A percentile compares a stretch with the other conserved stretches of the same genome.
Conservation (phyloP, 1,140 invertebrate genomes). For the Hypsibius dujardini region DNA sequence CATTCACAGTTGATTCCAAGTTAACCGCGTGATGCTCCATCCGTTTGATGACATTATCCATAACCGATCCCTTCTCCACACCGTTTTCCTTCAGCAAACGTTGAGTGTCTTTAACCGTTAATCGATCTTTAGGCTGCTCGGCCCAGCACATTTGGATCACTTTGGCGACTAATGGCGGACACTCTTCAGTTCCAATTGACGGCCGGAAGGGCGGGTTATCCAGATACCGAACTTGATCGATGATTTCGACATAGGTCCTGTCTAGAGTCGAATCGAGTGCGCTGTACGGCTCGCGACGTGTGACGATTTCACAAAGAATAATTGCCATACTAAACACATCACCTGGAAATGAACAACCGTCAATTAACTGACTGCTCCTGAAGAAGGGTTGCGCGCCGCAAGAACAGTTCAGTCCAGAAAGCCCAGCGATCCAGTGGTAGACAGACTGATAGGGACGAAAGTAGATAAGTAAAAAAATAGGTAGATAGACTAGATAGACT, state of each 20-base stretch:
- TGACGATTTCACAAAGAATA: conserved; percentile 43
- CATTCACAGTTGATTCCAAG: conserved; percentile 60
- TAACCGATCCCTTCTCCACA: conserved; percentile 34
- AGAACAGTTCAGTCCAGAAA: too few relatives aligned
- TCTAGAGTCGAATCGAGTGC: background rate
- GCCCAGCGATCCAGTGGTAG: too few relatives aligned
- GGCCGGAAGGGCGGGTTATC: conserved; percentile 56
- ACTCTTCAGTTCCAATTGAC: conserved; percentile 45
- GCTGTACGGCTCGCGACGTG: conserved; percentile 51
- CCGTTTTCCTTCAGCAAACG: conserved; percentile 3
- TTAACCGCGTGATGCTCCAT: conserved; percentile 79
- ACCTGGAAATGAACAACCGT: background rate
- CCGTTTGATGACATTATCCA: conserved; percentile 59
- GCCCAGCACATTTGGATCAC: conserved; percentile 62
- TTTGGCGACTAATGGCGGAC: conserved; percentile 45
- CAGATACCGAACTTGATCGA: conserved; percentile 47
- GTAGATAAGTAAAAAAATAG: too few relatives aligned
- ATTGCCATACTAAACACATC: conserved; percentile 13
- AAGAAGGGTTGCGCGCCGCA: too few relatives aligned
- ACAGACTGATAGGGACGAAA: too few relatives aligned
- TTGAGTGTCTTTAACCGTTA: conserved; percentile 19
- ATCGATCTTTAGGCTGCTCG: conserved; percentile 56
- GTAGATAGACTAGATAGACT: too few relatives aligned
- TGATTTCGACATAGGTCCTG: conserved; percentile 38
- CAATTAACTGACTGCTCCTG: too few relatives aligned